Base-by-base conservation (phyloP, 2,113 vertebrate genomes). In the Pseudolaguvia tuberculata region DNA sequence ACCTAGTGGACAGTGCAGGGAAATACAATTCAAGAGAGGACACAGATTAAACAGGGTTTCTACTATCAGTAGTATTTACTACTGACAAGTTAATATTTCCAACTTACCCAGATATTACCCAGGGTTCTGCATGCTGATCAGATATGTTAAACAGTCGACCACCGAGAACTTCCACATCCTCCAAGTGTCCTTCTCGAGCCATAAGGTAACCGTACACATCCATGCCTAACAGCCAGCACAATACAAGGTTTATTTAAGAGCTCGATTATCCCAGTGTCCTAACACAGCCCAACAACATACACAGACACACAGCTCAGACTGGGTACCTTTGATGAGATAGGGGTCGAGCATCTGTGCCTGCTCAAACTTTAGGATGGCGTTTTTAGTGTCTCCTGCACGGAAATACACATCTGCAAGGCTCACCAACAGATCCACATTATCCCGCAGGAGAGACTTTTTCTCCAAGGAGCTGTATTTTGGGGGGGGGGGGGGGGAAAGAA, bases 331-430 rank as follows among this genome's bases (percentile, higher is more conserved):
- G 84, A 98, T 98, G 45, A 98, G 89, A 83, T 98, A 98, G 0
- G 96, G 96, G 85, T 99, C 97, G 84, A 98, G 80, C 95, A 98
- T 98, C 87, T 98, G 96, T 7, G 96, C 97, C 83, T 98, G 97
- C 76, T 99, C 96, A 85, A 99, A 98, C 84, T 98, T 98, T 2
- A 98, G 89, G 83, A 98, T 96, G 9, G 96, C 92, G 67, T 98
- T 99, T 85, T 98, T 98, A 29, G 92, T 97, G 88, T 98, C 96
- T 56, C 96, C 96, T 1, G 95, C 96, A 81, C 96, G 90, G 89
- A 99, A 99, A 84, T 98, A 96, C 10, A 98, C 92, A 50, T 98
- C 96, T 73, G 97, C 97, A 82, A 98, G 90, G 83, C 94, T 98
- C 75, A 96, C 94, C 84, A 99, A 87, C 18, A 99, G 91, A 80